phyloP scores from a whole-genome alignment of 2,888 invertebrate species.

The Pyrocoelia pectoralis region DNA sequence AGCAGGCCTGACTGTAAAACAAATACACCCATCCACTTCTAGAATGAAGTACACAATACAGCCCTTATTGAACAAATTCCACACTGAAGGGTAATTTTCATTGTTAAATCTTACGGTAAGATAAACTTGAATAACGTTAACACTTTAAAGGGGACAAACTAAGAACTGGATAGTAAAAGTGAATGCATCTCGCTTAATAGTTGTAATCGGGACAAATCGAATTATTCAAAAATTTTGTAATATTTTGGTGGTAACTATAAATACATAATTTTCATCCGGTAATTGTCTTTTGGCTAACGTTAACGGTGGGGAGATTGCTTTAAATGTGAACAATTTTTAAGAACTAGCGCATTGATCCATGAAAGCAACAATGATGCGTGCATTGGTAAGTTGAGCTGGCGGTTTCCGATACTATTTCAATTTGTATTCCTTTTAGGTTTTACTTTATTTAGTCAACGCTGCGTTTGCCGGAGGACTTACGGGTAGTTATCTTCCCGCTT shows the following conservation, averaged over 20 bases:
- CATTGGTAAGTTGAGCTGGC: not conserved
- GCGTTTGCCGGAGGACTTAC: not conserved
- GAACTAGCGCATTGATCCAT: not conserved
- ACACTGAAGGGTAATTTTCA: too few species aligned
- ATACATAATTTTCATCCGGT: not conserved
- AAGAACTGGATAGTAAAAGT: too few species aligned
- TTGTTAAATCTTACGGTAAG: too few species aligned
- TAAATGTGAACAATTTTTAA: not conserved
- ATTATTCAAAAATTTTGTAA: not conserved
- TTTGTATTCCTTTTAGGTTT: not conserved
- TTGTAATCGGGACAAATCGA: not conserved
- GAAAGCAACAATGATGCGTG: not conserved
- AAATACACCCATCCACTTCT: too few species aligned
- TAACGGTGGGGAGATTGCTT: not conserved
- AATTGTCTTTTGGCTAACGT: not conserved
- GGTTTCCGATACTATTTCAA: too few species aligned
- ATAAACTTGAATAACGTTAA: too few species aligned
- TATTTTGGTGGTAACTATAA: not conserved
- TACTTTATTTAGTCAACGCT: not conserved
- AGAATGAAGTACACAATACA: too few species aligned
- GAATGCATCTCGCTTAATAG: not conserved
- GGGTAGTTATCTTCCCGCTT: constrained; percentile 2
- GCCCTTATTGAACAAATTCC: too few species aligned
- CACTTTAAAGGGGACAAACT: too few species aligned
- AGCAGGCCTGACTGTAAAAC: too few species aligned